Evolutionary conservation across 1,140 invertebrate genomes (phyloP).

Genomic region (Mactra quadrangularis): DNA sequence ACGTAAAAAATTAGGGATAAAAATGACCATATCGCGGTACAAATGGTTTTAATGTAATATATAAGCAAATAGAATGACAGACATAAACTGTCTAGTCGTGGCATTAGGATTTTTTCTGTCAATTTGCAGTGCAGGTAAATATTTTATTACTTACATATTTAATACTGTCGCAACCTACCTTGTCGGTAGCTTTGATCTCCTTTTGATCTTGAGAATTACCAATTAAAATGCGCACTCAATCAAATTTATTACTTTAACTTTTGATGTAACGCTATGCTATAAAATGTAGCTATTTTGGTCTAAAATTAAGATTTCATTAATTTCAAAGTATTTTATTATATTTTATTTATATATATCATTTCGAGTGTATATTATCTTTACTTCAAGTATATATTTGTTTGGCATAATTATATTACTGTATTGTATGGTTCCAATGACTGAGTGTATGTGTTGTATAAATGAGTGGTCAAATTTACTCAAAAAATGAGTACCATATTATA

Average conservation of each 20-base stretch:
- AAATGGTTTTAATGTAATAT: slow-evolving; percentile 39
- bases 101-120: slow-evolving; percentile 41
- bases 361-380: too few species aligned
- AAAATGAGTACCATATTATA: too few species aligned
- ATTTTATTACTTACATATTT: not conserved
- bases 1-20: slow-evolving; percentile 9
- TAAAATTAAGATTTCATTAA: too few species aligned
- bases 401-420: too few species aligned
- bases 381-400: too few species aligned
- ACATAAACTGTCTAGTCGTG: not conserved
- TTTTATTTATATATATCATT: too few species aligned
- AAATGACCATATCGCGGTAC: slow-evolving; percentile 56
- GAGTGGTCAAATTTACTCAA: too few species aligned
- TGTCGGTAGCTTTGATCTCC: slow-evolving; percentile 25
- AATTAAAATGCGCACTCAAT: slow-evolving; percentile 8
- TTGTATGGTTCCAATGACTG: too few species aligned
- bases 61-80: slow-evolving; percentile 36
- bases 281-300: too few species aligned
- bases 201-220: slow-evolving; percentile 24
- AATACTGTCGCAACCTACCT: not conserved
- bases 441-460: too few species aligned
- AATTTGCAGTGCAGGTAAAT: slow-evolving; percentile 43
- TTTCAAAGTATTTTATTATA: too few species aligned
- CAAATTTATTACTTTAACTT: not conserved
- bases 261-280: too few species aligned